Evolutionary conservation across 2,797 vertebrate species (phyloP), one percentile per base, ranked within the genome.

Genomic region (Eulemur albifrons): DNA sequence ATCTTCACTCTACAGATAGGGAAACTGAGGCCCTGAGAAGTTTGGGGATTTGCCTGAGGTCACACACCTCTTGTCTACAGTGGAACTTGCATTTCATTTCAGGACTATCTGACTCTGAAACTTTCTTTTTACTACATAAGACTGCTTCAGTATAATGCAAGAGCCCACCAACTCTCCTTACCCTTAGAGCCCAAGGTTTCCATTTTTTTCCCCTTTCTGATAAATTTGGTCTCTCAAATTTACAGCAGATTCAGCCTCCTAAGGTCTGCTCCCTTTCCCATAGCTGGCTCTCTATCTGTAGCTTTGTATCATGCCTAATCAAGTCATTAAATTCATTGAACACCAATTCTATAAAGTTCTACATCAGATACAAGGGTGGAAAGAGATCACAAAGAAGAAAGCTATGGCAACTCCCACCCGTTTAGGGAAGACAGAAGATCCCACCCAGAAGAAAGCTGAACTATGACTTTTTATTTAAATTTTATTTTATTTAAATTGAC

Each of bases 391-490:
- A 57, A 79, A 52, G 30, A 79, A 69, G 65, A 63, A 77, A 91
- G 3, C 9, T 85, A 27, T 84, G 38, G 23, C 20, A 65, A 40
- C n/a, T 90, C 94, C 52, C 17, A 54, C 30, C 67, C 43, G 87
- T 80, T 93, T 94, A 57, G 5, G 32, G 27, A 93, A 95, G 48
- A 92, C 15, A 91, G 50, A 86, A 79, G n/a, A 84, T 87, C 23
- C 2, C 40, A 90, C 23, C 18, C 57, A 87, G 45, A 40, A 72
- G 69, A 67, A 27, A 91, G 84, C 3, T 20, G 7, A 81, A 61
- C 65, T 82, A 61, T 40, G 69, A 65, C 5, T n/a, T 76, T 84
- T 85, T 52, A 77, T 63, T 65, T 57, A 70, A 94, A 72, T 85
- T 35, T 43, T 43, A 43, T 76, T 84, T 85, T 52, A 77, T 63